These are phyloP conservation scores for Rhopalosiphum padi DNA, from an alignment of 1,140 invertebrate genomes.

Conservation along the genomic window DNA sequence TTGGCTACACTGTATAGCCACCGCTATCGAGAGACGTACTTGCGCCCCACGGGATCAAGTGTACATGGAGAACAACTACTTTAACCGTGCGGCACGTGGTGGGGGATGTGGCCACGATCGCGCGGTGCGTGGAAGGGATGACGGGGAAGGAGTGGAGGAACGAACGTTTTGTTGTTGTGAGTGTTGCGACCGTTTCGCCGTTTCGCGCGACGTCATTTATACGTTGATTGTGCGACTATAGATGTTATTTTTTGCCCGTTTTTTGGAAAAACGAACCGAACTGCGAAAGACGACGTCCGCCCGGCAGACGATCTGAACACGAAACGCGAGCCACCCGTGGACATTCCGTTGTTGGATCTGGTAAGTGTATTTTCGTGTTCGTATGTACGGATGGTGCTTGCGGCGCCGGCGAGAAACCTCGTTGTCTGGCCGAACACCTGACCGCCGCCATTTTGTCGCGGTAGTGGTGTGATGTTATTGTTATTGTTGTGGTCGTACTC, in stretches of 20 bases:
- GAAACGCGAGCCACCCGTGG: conserved; percentile 40
- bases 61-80: neutral
- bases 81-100: conserved; percentile 14
- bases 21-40: neutral
- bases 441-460: conserved; percentile 37
- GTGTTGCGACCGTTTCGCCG: conserved; percentile 4
- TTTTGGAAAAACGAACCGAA: neutral
- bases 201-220: conserved; percentile 48
- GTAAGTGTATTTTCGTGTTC: conserved; percentile 22
- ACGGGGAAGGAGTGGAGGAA: neutral
- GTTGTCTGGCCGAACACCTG: neutral
- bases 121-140: neutral
- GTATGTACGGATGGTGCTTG: neutral
- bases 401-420: conserved; percentile 11
- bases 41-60: neutral
- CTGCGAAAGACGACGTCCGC: conserved; percentile 30
- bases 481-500: neutral
- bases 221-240: conserved; percentile 44
- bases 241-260: conserved; percentile 48
- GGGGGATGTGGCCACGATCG: neutral
- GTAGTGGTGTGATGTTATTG: neutral
- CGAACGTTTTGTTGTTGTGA: conserved; percentile 46
- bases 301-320: conserved; percentile 19
- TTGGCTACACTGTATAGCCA: neutral
- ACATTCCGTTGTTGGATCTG: conserved; percentile 3